Base-by-base conservation (phyloP, 2,113 vertebrate genomes). In the Recurvirostra avosetta region DNA sequence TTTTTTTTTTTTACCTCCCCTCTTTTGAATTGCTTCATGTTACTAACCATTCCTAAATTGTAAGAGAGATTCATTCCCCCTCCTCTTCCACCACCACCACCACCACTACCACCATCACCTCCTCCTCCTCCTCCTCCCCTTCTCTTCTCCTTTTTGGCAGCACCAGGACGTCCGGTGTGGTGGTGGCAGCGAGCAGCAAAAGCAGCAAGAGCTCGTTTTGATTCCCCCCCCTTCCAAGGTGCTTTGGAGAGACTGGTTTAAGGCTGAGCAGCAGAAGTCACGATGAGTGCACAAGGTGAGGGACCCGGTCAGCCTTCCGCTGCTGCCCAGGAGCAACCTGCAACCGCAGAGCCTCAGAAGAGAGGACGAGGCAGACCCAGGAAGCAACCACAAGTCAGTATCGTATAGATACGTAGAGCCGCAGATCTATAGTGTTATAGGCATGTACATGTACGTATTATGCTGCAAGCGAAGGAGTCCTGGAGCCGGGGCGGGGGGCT, bases 351-450 rank as follows among this genome's bases (percentile, higher is more conserved):
- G 98, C 98, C 99, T 70, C 98, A 98, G 98, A 99, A 99, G 98
- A 98, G 99, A 97, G 98, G 99, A 98, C 99, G 99, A 97, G 99
- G 99, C 95, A 99, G 99, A 98, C 99, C 99, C 97, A 98, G 99
- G 98, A 99, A 99, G 97, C 99, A 99, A 95, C 99, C 97, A 75
- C 99, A 99, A 98, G 99, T 99, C 98, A 99, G 99, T 99, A 97
- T 62, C 94, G 94, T 75, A 49, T 89, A 89, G 94, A 95, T 83
- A 66, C 95, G 78, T 93, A 90, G 78, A 91, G 88, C 83, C 92
- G 96, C 95, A 95, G 96, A 89, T 85, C 91, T 92, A 6, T 43
- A 94, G 94, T 30, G 41, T 94, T 96, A 66, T 75, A 92, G 96
- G 91, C 95, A 83, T 93, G 95, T 91, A 90, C 79, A 29, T 94